Base-by-base conservation (phyloP, 2,797 vertebrate genomes). In the Parauchenoglanis ngamensis region DNA sequence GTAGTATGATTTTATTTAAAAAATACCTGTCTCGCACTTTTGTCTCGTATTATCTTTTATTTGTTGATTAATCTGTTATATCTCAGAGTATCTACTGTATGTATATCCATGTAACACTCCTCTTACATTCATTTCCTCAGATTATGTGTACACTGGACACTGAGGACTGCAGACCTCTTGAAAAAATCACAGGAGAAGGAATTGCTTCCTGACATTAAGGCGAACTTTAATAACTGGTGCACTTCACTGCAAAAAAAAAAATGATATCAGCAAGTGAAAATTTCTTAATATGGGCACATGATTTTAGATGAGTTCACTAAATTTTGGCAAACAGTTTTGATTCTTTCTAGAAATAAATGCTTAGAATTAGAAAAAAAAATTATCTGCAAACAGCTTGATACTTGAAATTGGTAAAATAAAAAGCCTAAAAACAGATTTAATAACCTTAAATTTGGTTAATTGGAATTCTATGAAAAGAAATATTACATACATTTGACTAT, bases 61-160 rank as follows among this genome's bases (percentile, higher is more conserved):
- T n/a, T 46, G n/a, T 10, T 63, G 35, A 63, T 15, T n/a, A 19
- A 63, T 28, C 5, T 46, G 12, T 35, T 78, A 31, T 75, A 25
- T 63, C 23, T 46, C 28, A 15, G 21, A 15, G 11, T 4, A 35
- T 35, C 12, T 2, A 40, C 40, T 40, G 40, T 40, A 8, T 81
- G 8, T 67, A 13, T 7, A 44, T n/a, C 59, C 2, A 49, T 10
- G 10, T 81, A 63, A 49, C 23, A 10, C 49, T 65, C n/a, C 40
- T 46, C 0, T 81, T 52, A 2, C 31, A 31, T 54, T 54, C 6
- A 52, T 75, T 40, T 89, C 79, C 61, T 87, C 92, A 95, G 94
- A 95, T 89, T 92, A 94, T 56, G 87, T 95, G 86, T 93, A 92
- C 90, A 92, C 86, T 0, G 91, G 93, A 79, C 93, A 91, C 67